Base-by-base conservation (phyloP, 2,797 vertebrate genomes). In the Tapera naevia region DNA sequence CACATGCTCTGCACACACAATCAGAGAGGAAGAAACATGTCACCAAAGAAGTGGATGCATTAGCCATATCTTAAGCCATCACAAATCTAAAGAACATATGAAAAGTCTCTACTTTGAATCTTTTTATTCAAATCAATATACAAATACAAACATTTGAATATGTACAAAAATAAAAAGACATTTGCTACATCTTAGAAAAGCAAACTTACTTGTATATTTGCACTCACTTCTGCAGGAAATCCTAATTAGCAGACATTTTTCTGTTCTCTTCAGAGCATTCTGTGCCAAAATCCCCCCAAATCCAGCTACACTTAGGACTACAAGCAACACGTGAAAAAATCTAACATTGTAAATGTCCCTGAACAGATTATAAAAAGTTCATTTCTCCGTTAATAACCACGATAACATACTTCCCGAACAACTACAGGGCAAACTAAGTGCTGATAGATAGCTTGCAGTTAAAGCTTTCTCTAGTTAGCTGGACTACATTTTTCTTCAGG, bases 91-190 rank as follows among this genome's bases (percentile, higher is more conserved):
- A 85, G 2, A 58, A 57, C 10, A 74, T 14, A 48, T 11, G 7
- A 57, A 30, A 54, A 61, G 13, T 5, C 57, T 60, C 5, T 46
- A 45, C 18, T 80, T 80, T 33, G 2, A 69, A 65, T 43, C 5
- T 21, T 85, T 96, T 96, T 96, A 96, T 96, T 96, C 46, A 78
- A 80, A 65, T 60, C 57, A 72, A 71, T 61, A 88, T 67, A 89
- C 86, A 86, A 82, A 86, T 54, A 91, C 86, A 94, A 86, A 86
- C 25, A 92, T 85, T 91, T 80, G n/a, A 83, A 93, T 51, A 83
- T 58, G 27, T 95, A 95, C 61, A 93, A 94, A 94, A 95, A 96
- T 80, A 96, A 82, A 95, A 71, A 3, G 53, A 65, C 10, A 27
- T 61, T 69, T 88, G 57, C 95, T 96, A 96, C 65, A 74, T 14